phyloP scores from a whole-genome alignment of 2,113 vertebrate species.

The Psittacara wagleri region DNA sequence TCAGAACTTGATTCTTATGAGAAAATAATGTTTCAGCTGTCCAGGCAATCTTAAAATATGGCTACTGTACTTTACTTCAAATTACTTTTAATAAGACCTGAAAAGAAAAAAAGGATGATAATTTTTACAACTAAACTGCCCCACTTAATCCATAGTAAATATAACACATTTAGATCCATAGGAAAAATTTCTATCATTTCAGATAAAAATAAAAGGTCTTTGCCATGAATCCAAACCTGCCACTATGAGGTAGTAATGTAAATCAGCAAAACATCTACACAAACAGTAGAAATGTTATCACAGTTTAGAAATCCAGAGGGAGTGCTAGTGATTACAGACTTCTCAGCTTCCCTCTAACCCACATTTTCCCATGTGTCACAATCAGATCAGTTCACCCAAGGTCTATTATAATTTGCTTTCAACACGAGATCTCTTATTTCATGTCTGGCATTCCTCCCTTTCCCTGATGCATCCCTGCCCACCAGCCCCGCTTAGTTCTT shows the following conservation, averaged over 20 bases:
- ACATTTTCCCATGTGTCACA: rapidly evolving
- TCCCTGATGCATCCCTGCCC: rapidly evolving
- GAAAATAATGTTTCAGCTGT: not conserved
- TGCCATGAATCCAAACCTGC: not conserved
- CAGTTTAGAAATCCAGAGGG: not conserved
- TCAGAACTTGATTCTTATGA: not conserved
- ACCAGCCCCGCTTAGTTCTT: not conserved
- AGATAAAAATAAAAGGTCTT: not conserved
- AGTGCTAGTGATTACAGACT: not conserved
- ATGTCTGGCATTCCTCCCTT: not conserved
- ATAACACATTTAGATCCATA: not conserved
- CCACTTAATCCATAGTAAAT: not conserved
- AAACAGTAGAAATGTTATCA: not conserved
- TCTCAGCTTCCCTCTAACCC: not conserved
- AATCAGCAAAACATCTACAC: not conserved
- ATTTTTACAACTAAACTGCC: not conserved
- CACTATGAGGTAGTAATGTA: not conserved
- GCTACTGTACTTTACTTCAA: not conserved
- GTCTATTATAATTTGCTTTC: not conserved
- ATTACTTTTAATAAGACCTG: not conserved
- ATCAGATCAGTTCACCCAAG: not conserved
- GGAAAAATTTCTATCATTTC: not conserved
- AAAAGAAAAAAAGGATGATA: not conserved
- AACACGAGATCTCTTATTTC: not conserved
- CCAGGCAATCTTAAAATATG: not conserved